Base-by-base conservation (phyloP, 2,888 invertebrate species). In the Scrobipalpa atriplicella region DNA sequence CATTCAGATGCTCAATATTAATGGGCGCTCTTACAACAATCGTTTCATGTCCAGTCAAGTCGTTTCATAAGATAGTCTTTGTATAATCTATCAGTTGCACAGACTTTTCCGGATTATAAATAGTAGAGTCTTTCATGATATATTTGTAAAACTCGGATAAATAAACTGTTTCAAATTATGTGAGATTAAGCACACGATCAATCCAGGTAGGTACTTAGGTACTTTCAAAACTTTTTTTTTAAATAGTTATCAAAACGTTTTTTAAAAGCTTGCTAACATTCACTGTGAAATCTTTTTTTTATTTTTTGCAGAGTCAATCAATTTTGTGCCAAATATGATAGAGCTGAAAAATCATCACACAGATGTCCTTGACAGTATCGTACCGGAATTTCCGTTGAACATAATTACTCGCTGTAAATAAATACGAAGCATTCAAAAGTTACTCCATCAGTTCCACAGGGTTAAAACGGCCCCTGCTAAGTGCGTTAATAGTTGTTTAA, bases 401-500 rank as follows among this genome's bases (percentile, higher is more conserved):
- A 54, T 16, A 21, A 3, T 54, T 54, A 54, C 13, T 36, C 21
- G 0, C 11, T 16, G 13, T 29, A n/a, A 29, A 36, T 58, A 58
- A 58, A 36, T 36, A 58, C 2, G 38, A 38, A 18, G 7, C 18
- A 41, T 61, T 61, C 16, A 41, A 41, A 38, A 36, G 61, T 61
- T n/a, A 60, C 60, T 11, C 38, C 16, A 16, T 11, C 60, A 60
- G 13, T 60, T 60, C 18, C 2, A 11, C 39, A 18, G 29, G 29
- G 51, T 29, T 58, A 41, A 39, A 65, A 52, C 56, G 21, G 64
- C 9, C 56, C 56, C 29, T 21, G 7, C 52, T 64, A 64, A 64
- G 52, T 38, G 54, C 39, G 56, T 56, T 65, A 65, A 65, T 65
- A 58, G 43, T 56, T 56, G 64, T 65, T 65, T 65, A 65, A n/a